Percentiles rank a stretch among this genome's conserved stretches.
These are phyloP conservation scores for Hirtodrosophila histrioides DNA, from an alignment of 2,888 invertebrate species.

Conservation along the genomic window DNA sequence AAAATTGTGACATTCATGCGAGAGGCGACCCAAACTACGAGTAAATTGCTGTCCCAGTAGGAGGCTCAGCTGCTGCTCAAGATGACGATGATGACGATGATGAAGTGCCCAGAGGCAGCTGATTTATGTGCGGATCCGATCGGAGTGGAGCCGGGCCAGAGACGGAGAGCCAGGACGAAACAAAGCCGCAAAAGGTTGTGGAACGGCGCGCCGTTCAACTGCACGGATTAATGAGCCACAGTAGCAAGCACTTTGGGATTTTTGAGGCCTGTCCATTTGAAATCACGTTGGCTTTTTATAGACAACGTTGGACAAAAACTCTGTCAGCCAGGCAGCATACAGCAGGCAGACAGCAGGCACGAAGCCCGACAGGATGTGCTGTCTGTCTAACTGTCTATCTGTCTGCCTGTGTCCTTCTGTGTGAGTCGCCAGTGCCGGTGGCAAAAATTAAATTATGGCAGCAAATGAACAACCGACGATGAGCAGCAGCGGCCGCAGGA, in stretches of 20 bases:
- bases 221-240: conserved; percentile 74
- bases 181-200: conserved; percentile 49
- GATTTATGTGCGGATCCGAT: conserved; percentile 61
- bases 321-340: background rate
- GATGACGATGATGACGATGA: conserved; percentile 20
- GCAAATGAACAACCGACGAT: conserved; percentile 69
- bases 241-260: conserved; percentile 68
- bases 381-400: conserved; percentile 14
- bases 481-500: conserved; percentile 23
- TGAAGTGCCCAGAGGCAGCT: conserved; percentile 65
- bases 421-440: conserved; percentile 45
- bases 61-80: conserved; percentile 39
- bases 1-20: conserved; percentile 64
- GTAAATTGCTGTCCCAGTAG: conserved; percentile 66
- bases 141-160: conserved; percentile 1
- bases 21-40: conserved; percentile 6
- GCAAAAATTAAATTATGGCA: conserved; percentile 79
- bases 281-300: conserved; percentile 39
- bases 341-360: conserved; percentile 3
- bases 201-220: conserved; percentile 56
- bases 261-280: conserved; percentile 57
- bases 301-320: conserved; percentile 16
- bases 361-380: conserved; percentile 46
- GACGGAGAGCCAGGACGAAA: conserved; percentile 24
- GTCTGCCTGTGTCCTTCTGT: conserved; percentile 14